These are phyloP conservation scores for Myotis findleyi DNA, from an alignment of 2,797 vertebrate genomes.

Conservation along the genomic window DNA sequence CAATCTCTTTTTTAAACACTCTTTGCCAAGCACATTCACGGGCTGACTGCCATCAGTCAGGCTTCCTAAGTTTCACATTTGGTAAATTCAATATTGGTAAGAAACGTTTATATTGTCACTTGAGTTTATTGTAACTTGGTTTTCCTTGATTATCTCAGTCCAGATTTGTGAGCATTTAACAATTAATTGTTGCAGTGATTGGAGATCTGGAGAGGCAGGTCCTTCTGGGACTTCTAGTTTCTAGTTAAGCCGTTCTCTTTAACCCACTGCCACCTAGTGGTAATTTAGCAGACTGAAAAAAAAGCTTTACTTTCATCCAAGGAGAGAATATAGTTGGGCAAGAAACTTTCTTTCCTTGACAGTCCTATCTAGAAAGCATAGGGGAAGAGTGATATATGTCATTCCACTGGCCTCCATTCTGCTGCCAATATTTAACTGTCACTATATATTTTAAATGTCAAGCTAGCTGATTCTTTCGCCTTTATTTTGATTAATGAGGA, in stretches of 20 bases:
- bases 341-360: neutral
- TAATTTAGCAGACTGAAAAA: neutral
- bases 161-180: neutral
- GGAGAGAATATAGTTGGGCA: neutral
- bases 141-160: neutral
- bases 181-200: neutral
- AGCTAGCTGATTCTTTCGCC: neutral
- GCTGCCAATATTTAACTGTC: neutral
- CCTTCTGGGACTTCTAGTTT: neutral
- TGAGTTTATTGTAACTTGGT: neutral
- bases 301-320: neutral
- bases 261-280: constrained; percentile 84
- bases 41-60: neutral
- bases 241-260: constrained; percentile 72
- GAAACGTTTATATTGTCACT: neutral
- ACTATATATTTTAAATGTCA: neutral
- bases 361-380: neutral
- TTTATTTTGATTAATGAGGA: constrained; percentile 8
- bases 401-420: neutral
- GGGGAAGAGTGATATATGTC: neutral
- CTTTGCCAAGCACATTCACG: neutral
- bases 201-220: neutral
- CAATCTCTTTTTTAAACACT: neutral
- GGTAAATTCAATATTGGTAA: constrained; percentile 17
- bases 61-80: neutral